Conservation (phyloP, 2,113 vertebrate genomes). For the Verasper variegatus region DNA sequence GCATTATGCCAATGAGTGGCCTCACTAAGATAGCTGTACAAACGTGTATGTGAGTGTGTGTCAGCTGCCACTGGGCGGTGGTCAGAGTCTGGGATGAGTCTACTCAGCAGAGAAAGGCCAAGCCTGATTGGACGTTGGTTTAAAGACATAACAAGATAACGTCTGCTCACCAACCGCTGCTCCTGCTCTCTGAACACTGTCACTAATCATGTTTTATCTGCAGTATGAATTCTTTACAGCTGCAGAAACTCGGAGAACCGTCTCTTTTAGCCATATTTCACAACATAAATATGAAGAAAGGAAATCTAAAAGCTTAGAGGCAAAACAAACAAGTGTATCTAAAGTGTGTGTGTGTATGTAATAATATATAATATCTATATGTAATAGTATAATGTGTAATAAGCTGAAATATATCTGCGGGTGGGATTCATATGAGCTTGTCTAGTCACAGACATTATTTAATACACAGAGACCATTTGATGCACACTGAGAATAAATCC, state of each 20-base stretch:
- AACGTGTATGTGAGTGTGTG: constrained; percentile 11
- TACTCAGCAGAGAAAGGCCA: constrained; percentile 63
- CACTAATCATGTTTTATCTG: background rate
- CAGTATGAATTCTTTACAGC: background rate
- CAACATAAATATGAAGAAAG: background rate
- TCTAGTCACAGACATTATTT: background rate
- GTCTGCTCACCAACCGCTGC: constrained; percentile 14
- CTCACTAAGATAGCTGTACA: too few species aligned
- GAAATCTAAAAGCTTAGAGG: background rate
- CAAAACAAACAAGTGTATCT: background rate
- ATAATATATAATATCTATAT: background rate
- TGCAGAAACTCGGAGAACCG: background rate
- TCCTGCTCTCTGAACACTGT: constrained; percentile 14
- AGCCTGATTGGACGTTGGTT: constrained; percentile 50
- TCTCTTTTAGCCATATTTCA: background rate
- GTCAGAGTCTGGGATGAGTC: constrained; percentile 52
- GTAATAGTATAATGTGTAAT: background rate
- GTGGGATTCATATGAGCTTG: constrained; percentile 5
- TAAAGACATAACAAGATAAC: constrained; percentile 78
- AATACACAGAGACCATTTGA: background rate
- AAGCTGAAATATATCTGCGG: background rate
- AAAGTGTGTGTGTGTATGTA: background rate
- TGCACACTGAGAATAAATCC: background rate
- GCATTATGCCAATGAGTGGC: too few species aligned
- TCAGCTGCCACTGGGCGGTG: constrained; percentile 64